phyloP scores from a whole-genome alignment of 2,797 vertebrate species.

The Amphiprion clarkii region DNA sequence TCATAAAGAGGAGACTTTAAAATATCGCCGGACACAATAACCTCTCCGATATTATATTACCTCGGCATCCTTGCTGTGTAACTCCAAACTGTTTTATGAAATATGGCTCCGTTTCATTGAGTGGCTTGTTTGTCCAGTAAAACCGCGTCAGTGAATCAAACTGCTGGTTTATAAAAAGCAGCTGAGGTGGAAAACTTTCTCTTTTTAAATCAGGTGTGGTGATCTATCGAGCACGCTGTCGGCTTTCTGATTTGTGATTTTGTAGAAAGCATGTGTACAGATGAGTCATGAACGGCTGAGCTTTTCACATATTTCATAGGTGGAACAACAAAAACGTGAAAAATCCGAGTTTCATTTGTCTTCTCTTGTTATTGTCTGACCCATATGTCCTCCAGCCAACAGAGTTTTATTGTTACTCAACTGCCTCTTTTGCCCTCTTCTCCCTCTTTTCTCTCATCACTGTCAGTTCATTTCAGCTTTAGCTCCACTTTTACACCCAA shows the following conservation, averaged over 20 bases:
- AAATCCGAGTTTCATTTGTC: slow-evolving; percentile 18
- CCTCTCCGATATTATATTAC: slow-evolving; percentile 58
- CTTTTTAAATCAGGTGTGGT: slow-evolving; percentile 1
- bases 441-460: neutral
- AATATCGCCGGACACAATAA: slow-evolving; percentile 44
- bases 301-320: slow-evolving; percentile 6
- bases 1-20: slow-evolving; percentile 63
- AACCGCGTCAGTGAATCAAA: slow-evolving; percentile 49
- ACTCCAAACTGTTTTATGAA: slow-evolving; percentile 59
- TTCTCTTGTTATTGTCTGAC: slow-evolving; percentile 12
- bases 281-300: neutral
- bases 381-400: slow-evolving; percentile 4
- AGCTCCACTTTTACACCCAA: neutral
- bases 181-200: slow-evolving; percentile 16
- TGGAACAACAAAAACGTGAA: neutral
- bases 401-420: slow-evolving; percentile 25
- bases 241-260: slow-evolving; percentile 3
- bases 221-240: neutral
- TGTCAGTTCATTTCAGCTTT: neutral
- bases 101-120: slow-evolving; percentile 56
- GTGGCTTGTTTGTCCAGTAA: slow-evolving; percentile 60
- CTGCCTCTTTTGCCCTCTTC: neutral
- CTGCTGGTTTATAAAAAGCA: slow-evolving; percentile 25
- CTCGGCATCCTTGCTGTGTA: slow-evolving; percentile 37
- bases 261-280: neutral